Conservation (phyloP, 2,888 invertebrate genomes). For the Ptychoptera albimana region DNA sequence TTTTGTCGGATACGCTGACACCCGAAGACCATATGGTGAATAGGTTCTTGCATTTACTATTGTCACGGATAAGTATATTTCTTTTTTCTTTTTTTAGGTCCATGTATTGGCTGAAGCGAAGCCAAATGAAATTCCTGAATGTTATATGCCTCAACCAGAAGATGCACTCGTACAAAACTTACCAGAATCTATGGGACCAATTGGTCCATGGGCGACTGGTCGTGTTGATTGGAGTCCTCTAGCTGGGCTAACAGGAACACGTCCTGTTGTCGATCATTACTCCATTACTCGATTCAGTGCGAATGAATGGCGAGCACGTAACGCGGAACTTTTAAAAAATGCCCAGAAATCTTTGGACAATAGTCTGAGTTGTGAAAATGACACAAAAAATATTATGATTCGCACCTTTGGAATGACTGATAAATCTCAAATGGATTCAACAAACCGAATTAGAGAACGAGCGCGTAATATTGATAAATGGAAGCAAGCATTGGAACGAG, state of each 20-base stretch:
- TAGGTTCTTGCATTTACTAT: too few species aligned
- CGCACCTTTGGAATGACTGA: constrained; percentile 48
- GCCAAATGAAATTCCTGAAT: constrained; percentile 26
- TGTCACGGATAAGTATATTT: too few species aligned
- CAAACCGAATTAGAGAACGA: constrained; percentile 45
- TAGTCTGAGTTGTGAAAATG: constrained; percentile 40
- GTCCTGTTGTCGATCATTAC: constrained; percentile 60
- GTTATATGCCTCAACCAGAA: constrained; percentile 39
- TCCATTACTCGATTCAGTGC: constrained; percentile 56
- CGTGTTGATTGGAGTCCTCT: constrained; percentile 58
- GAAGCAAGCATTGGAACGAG: constrained; percentile 58
- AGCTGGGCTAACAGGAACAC: constrained; percentile 50
- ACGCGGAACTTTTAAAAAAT: constrained; percentile 35
- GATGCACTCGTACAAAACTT: constrained; percentile 24
- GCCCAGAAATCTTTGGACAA: constrained; percentile 29
- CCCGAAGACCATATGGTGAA: neutral
- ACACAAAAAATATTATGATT: constrained; percentile 45
- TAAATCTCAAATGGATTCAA: constrained; percentile 51
- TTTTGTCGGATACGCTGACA: neutral
- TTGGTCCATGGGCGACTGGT: constrained; percentile 53
- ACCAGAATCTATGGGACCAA: constrained; percentile 32
- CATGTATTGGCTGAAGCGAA: constrained; percentile 12
- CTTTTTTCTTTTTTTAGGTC: neutral
- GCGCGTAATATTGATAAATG: constrained; percentile 53
- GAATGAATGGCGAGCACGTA: constrained; percentile 53